A percentile compares a stretch with the other conserved stretches of the same genome.
Evolutionary conservation across 2,888 invertebrate genomes (phyloP).

Genomic region (Orchesellides sinensis): DNA sequence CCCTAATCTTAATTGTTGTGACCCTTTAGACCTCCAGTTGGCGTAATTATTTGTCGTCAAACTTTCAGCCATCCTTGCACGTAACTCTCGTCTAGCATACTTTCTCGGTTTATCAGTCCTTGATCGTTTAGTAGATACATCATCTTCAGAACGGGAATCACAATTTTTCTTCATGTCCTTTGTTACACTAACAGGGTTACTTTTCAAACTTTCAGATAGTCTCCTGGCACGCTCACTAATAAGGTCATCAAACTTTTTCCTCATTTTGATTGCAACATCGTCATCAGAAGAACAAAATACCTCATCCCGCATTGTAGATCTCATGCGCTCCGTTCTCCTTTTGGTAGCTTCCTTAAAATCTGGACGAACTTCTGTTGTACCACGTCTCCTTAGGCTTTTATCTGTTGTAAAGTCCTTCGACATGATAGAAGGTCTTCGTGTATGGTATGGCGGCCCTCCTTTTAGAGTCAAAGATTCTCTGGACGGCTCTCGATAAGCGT

Average conservation of each 20-base stretch:
- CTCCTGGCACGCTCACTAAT: slow-evolving; percentile 53
- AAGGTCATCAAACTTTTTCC: slow-evolving; percentile 61
- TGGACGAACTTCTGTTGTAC: neutral
- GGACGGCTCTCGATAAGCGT: neutral
- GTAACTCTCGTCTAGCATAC: slow-evolving; percentile 37
- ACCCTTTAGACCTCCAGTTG: neutral
- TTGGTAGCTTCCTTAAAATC: neutral
- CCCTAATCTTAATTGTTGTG: slow-evolving; percentile 1
- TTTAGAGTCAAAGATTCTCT: neutral
- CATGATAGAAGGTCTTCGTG: neutral
- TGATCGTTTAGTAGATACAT: neutral
- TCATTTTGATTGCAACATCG: slow-evolving; percentile 46
- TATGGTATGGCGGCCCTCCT: neutral
- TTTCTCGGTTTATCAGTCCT: slow-evolving; percentile 1
- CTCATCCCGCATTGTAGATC: slow-evolving; percentile 47
- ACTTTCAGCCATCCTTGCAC: slow-evolving; percentile 57
- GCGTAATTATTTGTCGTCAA: slow-evolving; percentile 31
- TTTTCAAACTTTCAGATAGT: slow-evolving; percentile 41
- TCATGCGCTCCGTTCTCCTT: slow-evolving; percentile 5
- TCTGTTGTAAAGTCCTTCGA: neutral
- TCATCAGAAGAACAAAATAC: slow-evolving; percentile 64
- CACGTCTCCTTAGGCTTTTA: neutral
- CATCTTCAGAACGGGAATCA: slow-evolving; percentile 47
- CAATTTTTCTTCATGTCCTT: neutral
- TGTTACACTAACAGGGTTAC: neutral